Base-by-base conservation (phyloP, 2,888 invertebrate genomes). In the Acanthosepion esculentum region DNA sequence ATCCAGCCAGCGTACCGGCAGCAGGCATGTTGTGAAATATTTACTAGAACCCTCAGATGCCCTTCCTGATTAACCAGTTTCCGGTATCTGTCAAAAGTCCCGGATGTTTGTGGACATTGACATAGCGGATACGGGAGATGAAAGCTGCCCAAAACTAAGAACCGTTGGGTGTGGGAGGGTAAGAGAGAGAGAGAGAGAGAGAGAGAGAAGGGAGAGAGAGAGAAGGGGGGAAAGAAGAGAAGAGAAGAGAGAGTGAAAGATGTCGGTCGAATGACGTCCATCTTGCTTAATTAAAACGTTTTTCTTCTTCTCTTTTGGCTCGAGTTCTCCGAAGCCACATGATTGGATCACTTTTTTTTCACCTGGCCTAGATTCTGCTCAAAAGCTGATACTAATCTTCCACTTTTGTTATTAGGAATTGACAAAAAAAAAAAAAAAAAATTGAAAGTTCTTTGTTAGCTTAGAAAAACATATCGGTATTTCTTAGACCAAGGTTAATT, bases 171-270 rank as follows among this genome's bases (percentile, higher is more conserved):
- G 6, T 29, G 29, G 29, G n/a, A 7, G 6, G 29, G 7, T n/a
- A n/a, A n/a, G 78, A 0, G 10, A 78, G 10, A 1, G 15, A 3
- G n/a, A 12, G 15, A 29, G 10, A 4, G 7, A 26, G n/a, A 64
- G 26, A 64, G 29, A 64, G 64, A 26, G 64, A 7, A 26, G 29
- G 7, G 78, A 0, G 10, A 78, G 10, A 1, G 15, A 3, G n/a
- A 12, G 15, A n/a, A 0, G 0, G 78, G 0, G 78, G 0, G n/a
- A 33, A 2, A 15, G n/a, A n/a, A 12, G n/a, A 78, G n/a, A 78
- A 29, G 10, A 4, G 7, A 26, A 64, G 26, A 64, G 29, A 64
- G 64, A 26, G 64, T 26, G 10, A 78, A 8, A n/a, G n/a, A 55
- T 0, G 20, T 59, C 59, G 59, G 6, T 59, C 15, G 33, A 33